Evolutionary conservation across 1,140 invertebrate species (phyloP).

Genomic region (Trinorchestia longiramus): DNA sequence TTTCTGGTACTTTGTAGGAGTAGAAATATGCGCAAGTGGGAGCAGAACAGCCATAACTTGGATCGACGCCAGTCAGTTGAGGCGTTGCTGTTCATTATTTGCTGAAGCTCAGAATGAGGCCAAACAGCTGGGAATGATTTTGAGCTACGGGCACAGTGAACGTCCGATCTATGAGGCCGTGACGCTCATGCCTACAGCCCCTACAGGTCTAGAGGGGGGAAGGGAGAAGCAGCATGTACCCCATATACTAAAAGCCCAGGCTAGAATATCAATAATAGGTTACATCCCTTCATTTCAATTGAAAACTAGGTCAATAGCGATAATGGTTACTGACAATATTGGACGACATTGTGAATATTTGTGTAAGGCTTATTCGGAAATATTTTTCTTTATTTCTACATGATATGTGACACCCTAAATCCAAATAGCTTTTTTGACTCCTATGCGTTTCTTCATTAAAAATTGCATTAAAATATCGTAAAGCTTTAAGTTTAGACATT

Average conservation of each 20-base stretch:
- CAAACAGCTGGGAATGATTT: background rate
- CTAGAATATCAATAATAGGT: background rate
- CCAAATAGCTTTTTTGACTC: background rate
- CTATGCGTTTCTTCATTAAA: background rate
- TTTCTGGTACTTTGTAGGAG: background rate
- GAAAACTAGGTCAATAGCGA: too few relatives aligned
- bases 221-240: background rate
- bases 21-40: background rate
- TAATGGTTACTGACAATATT: too few relatives aligned
- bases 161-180: background rate
- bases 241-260: background rate
- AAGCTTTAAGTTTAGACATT: background rate
- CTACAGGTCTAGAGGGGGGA: too few relatives aligned
- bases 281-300: too few relatives aligned
- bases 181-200: background rate
- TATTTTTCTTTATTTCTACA: background rate
- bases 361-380: too few relatives aligned
- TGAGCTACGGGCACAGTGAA: background rate
- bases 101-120: background rate
- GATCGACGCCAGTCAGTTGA: background rate
- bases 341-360: too few relatives aligned
- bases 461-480: background rate
- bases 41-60: background rate
- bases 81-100: conserved; percentile 7
- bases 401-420: background rate